Evolutionary conservation across 1,140 invertebrate genomes (phyloP).

Genomic region (Drosophila hydei): DNA sequence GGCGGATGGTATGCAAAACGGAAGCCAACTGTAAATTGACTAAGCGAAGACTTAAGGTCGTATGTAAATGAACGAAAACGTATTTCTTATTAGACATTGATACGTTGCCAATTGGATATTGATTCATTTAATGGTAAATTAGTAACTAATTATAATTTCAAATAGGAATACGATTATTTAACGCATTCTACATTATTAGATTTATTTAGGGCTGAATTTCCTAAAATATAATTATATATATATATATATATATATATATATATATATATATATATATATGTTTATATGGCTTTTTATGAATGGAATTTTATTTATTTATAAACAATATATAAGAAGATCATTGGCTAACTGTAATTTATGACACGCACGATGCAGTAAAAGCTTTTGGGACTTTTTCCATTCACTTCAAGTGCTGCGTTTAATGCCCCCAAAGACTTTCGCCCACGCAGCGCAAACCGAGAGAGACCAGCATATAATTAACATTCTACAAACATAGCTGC

Average conservation of each 20-base stretch:
- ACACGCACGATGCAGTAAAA: conserved; percentile 14
- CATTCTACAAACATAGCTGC: conserved; percentile 44
- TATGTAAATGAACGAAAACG: conserved; percentile 5
- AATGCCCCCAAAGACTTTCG: conserved; percentile 39
- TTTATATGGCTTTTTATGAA: no score
- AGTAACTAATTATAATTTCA: no score
- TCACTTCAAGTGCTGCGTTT: conserved; percentile 20
- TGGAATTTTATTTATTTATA: no score
- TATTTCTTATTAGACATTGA: no score
- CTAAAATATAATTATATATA: no score
- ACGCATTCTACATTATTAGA: no score
- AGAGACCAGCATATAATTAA: conserved; percentile 39
- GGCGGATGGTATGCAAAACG: background rate
- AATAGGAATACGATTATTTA: background rate
- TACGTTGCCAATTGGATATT: no score
- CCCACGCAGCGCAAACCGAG: conserved; percentile 20
- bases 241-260: no score
- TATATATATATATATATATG: no score
- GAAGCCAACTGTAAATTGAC: conserved; percentile 24
- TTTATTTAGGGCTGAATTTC: no score
- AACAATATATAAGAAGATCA: background rate
- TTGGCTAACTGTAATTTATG: background rate
- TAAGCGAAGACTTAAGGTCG: conserved; percentile 1
- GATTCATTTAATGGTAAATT: no score
- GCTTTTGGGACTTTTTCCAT: conserved; percentile 5